Evolutionary conservation across 2,888 invertebrate genomes (phyloP), one percentile per base, ranked within the genome.

Genomic region (Argynnis bischoffii): DNA sequence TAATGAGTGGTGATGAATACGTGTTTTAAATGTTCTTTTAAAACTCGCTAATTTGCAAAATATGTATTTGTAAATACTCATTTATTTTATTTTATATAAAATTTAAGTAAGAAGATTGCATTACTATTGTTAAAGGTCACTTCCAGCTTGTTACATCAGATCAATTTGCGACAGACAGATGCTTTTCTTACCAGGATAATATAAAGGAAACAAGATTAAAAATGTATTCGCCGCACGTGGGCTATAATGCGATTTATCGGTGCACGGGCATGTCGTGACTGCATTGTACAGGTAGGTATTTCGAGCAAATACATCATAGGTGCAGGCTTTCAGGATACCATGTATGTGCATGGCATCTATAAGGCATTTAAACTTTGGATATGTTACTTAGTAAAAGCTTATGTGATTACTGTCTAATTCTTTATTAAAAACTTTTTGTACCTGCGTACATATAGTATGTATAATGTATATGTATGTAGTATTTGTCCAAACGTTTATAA

Each of bases 161-260:
- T 72, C 70, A 68, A 72, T 72, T 72, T 71, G 56, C 50, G 51
- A 51, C 35, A 64, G 67, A 69, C 65, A 66, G 61, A 55, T 69
- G 82, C 81, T 85, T 86, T 84, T 80, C 86, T 84, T 83, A 86
- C 84, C 82, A 78, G 84, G 86, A 85, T 88, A 87, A 87, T 89
- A 86, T 86, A 90, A 87, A 88, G 88, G 88, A 89, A 90, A 91
- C 89, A 88, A 87, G 92, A 92, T 92, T 92, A 92, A 91, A 92
- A 90, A 90, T 90, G 86, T 89, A 92, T 91, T 90, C 91, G 77
- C 81, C 80, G 86, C 91, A 92, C 92, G 92, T 91, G 90, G 87
- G 85, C 86, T 81, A 84, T 91, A 91, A 91, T 90, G 88, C 90
- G 89, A 91, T 91, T 91, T 91, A 90, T 91, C 87, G 87, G 86